phyloP scores from a whole-genome alignment of 2,113 vertebrate genomes.

The Sterrhoptilus dennistouni region DNA sequence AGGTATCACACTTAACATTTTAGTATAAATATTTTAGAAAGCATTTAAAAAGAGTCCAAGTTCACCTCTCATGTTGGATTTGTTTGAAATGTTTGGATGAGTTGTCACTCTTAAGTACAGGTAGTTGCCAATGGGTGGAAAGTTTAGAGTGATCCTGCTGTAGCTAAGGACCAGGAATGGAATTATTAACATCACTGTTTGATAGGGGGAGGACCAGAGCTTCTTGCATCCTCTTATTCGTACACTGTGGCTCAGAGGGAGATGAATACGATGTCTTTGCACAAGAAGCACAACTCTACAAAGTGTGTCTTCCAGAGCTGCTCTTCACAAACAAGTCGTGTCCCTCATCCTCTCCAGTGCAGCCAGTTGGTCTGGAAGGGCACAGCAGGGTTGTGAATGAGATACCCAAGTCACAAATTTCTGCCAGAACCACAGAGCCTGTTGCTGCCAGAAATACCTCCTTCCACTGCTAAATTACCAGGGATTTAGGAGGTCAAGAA shows the following conservation, averaged over 20 bases:
- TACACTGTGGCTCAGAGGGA: fast-evolving
- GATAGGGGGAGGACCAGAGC: not conserved
- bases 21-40: slow-evolving; percentile 48
- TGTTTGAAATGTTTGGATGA: not conserved
- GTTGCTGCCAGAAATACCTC: not conserved
- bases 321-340: not conserved
- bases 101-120: not conserved
- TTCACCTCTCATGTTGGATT: slow-evolving; percentile 2
- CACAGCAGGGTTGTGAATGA: not conserved
- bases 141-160: not conserved
- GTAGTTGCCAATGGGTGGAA: not conserved
- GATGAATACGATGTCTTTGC: not conserved
- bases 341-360: not conserved
- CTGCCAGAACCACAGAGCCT: not conserved
- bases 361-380: not conserved
- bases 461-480: not conserved
- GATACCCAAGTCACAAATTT: not conserved
- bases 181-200: not conserved
- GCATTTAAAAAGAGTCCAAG: slow-evolving; percentile 27
- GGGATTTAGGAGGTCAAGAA: not conserved
- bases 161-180: not conserved
- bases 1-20: slow-evolving; percentile 13
- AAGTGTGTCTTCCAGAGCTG: not conserved
- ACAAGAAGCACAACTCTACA: not conserved
- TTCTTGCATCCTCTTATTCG: not conserved